These are phyloP conservation scores for Scaptodrosophila lebanonensis DNA, from an alignment of 1,140 invertebrate species.

Conservation along the genomic window DNA sequence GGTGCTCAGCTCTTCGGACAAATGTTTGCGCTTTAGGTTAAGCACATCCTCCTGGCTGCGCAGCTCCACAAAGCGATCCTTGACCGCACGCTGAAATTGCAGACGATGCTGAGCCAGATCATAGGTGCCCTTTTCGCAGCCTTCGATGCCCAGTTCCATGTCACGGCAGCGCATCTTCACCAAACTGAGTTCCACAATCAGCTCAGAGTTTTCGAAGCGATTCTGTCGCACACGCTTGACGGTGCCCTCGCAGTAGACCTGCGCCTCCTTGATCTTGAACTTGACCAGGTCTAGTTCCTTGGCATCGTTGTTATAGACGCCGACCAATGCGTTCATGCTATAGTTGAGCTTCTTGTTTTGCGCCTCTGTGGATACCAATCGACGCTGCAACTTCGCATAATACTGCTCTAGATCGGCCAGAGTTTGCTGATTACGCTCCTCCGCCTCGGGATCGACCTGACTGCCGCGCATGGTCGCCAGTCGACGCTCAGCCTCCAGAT, in stretches of 20 bases:
- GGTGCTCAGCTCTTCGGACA: slow-evolving; percentile 79
- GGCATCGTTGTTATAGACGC: slow-evolving; percentile 67
- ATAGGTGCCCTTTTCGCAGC: slow-evolving; percentile 79
- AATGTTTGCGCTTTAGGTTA: slow-evolving; percentile 78
- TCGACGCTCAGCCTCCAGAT: slow-evolving; percentile 40
- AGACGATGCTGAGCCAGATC: slow-evolving; percentile 80
- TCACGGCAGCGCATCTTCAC: slow-evolving; percentile 80
- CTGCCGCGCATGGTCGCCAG: slow-evolving; percentile 35
- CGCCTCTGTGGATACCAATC: slow-evolving; percentile 72
- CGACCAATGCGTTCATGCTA: slow-evolving; percentile 77
- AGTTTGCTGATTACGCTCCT: slow-evolving; percentile 31
- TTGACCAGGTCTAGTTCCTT: slow-evolving; percentile 49
- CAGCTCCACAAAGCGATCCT: slow-evolving; percentile 81
- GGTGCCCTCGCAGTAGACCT: slow-evolving; percentile 78
- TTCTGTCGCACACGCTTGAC: slow-evolving; percentile 79
- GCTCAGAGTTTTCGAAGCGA: slow-evolving; percentile 78
- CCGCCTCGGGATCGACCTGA: slow-evolving; percentile 44
- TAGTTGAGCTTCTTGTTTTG: slow-evolving; percentile 80
- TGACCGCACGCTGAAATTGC: slow-evolving; percentile 80
- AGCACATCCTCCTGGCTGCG: slow-evolving; percentile 79
- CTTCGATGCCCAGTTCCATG: slow-evolving; percentile 79
- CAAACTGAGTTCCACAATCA: slow-evolving; percentile 81
- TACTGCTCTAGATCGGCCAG: slow-evolving; percentile 46
- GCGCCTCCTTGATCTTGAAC: slow-evolving; percentile 78
- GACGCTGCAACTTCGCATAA: slow-evolving; percentile 38